Conservation (phyloP, 2,113 vertebrate genomes). For the Equus quagga region DNA sequence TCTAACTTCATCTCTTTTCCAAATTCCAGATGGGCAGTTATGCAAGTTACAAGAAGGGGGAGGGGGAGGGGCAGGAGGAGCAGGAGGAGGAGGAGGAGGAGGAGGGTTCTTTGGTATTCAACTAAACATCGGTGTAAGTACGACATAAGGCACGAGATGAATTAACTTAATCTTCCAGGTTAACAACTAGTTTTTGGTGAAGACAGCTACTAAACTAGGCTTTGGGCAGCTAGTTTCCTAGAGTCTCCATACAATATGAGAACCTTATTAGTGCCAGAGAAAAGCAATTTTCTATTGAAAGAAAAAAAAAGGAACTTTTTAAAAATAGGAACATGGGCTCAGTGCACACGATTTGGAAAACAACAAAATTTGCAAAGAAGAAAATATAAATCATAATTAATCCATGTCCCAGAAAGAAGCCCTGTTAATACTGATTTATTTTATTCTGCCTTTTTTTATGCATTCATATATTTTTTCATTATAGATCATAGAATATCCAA, state of each 20-base stretch:
- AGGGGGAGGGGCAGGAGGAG: not conserved
- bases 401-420: not conserved
- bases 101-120: not conserved
- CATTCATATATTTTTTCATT: not conserved
- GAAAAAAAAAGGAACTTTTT: not conserved
- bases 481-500: not conserved
- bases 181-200: not conserved
- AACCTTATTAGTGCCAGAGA: not conserved
- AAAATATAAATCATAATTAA: slow-evolving; percentile 1
- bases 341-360: not conserved
- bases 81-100: not conserved
- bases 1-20: not conserved
- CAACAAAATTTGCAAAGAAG: not conserved
- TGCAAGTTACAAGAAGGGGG: not conserved
- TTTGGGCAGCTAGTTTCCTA: not conserved
- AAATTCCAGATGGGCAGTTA: not conserved
- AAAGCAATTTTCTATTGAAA: not conserved
- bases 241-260: not conserved
- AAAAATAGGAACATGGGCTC: not conserved
- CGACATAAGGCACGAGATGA: not conserved
- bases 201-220: not conserved
- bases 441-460: not conserved
- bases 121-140: not conserved
- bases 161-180: not conserved
- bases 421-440: not conserved